Conservation (phyloP, 2,113 vertebrate genomes). For the Haemorhous mexicanus region DNA sequence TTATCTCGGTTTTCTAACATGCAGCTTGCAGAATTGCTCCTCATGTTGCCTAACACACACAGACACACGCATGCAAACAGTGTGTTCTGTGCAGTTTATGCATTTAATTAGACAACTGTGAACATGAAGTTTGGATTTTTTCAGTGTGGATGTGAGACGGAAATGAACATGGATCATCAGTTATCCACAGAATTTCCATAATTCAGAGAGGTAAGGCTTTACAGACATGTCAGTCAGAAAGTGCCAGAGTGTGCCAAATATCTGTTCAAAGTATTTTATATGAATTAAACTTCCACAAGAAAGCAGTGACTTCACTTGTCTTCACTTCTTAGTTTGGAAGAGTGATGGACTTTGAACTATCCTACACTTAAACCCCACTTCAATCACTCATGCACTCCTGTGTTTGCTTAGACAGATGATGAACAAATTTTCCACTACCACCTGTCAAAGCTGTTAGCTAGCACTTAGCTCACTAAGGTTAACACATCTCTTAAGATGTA, state of each 20-base stretch:
- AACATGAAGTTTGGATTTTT: background rate
- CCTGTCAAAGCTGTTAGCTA: background rate
- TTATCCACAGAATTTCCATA: background rate
- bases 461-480: background rate
- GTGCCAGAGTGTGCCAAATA: background rate
- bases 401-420: background rate
- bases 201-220: background rate
- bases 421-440: background rate
- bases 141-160: background rate
- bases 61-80: rapidly evolving
- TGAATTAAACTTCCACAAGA: constrained; percentile 39
- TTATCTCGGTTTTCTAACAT: background rate
- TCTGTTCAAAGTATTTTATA: background rate
- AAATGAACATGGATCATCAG: background rate
- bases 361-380: background rate
- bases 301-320: background rate
- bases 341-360: background rate
- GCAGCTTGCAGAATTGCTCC: background rate
- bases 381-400: background rate
- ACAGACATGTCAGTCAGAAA: background rate
- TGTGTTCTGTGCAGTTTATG: background rate
- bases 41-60: background rate
- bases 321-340: background rate
- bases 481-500: background rate
- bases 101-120: background rate